Evolutionary conservation across 2,888 invertebrate species (phyloP).

Genomic region (Thymelicus sylvestris): DNA sequence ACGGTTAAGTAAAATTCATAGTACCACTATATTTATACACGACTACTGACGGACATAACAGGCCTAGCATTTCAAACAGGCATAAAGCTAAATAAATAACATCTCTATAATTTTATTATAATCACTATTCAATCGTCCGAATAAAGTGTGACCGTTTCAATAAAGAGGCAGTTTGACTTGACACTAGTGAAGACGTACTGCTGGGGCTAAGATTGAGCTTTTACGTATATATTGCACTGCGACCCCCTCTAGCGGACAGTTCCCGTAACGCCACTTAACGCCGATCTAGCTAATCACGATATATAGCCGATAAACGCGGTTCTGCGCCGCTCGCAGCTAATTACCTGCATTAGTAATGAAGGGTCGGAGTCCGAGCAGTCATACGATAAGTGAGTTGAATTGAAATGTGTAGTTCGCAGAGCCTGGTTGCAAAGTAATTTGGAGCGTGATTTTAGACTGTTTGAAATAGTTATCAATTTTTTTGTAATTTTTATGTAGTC

Average conservation of each 20-base stretch:
- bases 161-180: conserved; percentile 50
- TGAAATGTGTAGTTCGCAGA: neutral
- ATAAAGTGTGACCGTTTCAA: conserved; percentile 36
- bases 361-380: conserved; percentile 39
- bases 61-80: too few relatives aligned
- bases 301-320: conserved; percentile 69
- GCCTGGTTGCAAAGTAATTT: neutral
- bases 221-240: conserved; percentile 56
- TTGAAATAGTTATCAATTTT: neutral
- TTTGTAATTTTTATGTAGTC: too few relatives aligned
- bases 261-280: conserved; percentile 63
- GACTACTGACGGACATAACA: too few relatives aligned
- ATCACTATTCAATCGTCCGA: conserved; percentile 19
- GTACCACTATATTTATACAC: too few relatives aligned
- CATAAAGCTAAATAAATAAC: too few relatives aligned
- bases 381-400: neutral
- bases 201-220: conserved; percentile 57
- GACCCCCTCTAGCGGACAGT: conserved; percentile 56
- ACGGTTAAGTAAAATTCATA: too few relatives aligned
- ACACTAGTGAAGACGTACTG: conserved; percentile 75
- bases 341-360: conserved; percentile 79
- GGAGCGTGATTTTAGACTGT: neutral
- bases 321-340: conserved; percentile 54
- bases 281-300: conserved; percentile 75
- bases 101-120: neutral